These are phyloP conservation scores for Chionodraco myersi DNA, from an alignment of 2,113 vertebrate genomes.

Conservation along the genomic window DNA sequence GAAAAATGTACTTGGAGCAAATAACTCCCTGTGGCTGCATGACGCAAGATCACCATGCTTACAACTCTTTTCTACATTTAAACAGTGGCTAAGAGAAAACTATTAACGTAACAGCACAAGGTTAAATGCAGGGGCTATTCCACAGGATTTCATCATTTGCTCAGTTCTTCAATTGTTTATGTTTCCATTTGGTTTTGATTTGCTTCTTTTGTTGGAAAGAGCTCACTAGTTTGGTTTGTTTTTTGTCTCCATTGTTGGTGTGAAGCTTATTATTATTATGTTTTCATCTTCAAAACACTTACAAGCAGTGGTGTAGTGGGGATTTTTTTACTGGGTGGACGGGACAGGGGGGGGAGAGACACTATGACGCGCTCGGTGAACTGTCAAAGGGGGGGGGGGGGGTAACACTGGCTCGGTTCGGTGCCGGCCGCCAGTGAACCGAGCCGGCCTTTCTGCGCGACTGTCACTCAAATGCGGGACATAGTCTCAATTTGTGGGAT, in stretches of 20 bases:
- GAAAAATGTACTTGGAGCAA: slow-evolving; percentile 4
- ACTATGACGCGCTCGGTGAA: too few species aligned
- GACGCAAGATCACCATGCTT: slow-evolving; percentile 13
- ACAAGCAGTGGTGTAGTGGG: too few species aligned
- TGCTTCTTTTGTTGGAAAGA: not conserved
- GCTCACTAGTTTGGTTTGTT: not conserved
- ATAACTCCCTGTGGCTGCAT: slow-evolving; percentile 22
- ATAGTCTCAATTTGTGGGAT: too few species aligned
- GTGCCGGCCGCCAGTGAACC: too few species aligned
- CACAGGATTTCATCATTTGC: not conserved
- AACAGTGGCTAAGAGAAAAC: slow-evolving; percentile 7
- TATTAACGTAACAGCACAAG: not conserved
- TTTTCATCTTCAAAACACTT: not conserved
- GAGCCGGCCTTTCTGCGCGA: too few species aligned
- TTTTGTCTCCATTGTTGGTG: slow-evolving; percentile 8
- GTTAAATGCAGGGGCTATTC: not conserved
- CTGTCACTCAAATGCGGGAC: too few species aligned
- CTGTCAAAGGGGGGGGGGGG: too few species aligned
- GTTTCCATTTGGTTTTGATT: not conserved
- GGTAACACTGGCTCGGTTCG: too few species aligned
- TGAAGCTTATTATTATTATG: slow-evolving; percentile 1
- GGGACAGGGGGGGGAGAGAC: too few species aligned
- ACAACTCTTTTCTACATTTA: slow-evolving; percentile 10
- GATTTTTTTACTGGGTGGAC: too few species aligned
- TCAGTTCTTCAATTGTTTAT: not conserved